These are phyloP conservation scores for Platichthys flesus DNA, from an alignment of 2,113 vertebrate species.

Conservation along the genomic window DNA sequence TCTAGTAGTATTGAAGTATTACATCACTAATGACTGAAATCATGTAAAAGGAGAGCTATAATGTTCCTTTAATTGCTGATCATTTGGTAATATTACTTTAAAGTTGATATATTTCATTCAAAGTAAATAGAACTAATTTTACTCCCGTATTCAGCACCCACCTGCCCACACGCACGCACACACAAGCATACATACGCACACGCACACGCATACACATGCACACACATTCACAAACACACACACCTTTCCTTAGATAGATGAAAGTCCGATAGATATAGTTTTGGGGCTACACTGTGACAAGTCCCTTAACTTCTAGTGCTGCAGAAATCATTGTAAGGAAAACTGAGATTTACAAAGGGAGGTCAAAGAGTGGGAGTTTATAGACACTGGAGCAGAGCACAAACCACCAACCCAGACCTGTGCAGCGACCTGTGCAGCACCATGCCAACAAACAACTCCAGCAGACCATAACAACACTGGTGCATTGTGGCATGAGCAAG, in stretches of 20 bases:
- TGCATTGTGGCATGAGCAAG: neutral
- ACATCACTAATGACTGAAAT: neutral
- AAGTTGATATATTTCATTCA: neutral
- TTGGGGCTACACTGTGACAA: slow-evolving; percentile 7
- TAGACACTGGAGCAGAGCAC: slow-evolving; percentile 4
- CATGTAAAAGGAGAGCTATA: neutral
- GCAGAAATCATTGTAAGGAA: neutral
- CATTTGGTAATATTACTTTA: neutral
- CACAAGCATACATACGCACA: neutral
- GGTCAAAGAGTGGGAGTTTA: neutral
- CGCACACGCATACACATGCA: too few relatives aligned
- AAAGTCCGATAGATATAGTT: neutral
- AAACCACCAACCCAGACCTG: slow-evolving; percentile 6
- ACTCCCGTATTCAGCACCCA: too few relatives aligned
- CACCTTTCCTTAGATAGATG: too few relatives aligned
- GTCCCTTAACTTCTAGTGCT: slow-evolving; percentile 13
- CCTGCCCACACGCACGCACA: neutral
- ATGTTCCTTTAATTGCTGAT: neutral
- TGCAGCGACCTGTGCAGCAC: slow-evolving; percentile 4
- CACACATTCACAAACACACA: neutral
- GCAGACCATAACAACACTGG: neutral
- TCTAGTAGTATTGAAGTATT: neutral
- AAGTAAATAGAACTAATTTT: neutral
- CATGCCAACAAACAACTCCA: neutral
- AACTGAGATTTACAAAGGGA: neutral